A percentile compares a stretch with the other conserved stretches of the same genome.
phyloP scores from a whole-genome alignment of 1,140 invertebrate species.

The Microplitis mediator region DNA sequence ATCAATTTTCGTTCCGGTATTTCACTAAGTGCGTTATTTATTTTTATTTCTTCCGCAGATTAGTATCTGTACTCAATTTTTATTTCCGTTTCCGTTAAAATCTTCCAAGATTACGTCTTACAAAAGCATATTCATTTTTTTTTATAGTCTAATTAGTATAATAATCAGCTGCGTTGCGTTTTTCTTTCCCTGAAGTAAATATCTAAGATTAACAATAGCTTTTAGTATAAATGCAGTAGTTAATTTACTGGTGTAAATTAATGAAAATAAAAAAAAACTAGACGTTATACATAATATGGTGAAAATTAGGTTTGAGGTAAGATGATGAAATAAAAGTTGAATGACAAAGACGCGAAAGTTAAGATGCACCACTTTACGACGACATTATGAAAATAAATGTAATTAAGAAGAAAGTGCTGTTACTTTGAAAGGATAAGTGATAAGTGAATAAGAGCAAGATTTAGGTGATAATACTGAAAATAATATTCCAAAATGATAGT shows the following conservation, averaged over 20 bases:
- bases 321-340: neutral
- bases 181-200: too few species aligned
- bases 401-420: slow-evolving; percentile 24
- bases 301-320: neutral
- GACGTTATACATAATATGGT: neutral
- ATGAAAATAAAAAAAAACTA: neutral
- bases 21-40: too few species aligned
- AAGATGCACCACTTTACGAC: neutral
- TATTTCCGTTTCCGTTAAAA: too few species aligned
- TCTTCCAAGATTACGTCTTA: too few species aligned
- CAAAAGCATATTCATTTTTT: too few species aligned
- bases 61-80: too few species aligned
- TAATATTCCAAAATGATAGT: neutral
- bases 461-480: neutral
- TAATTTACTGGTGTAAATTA: neutral
- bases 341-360: neutral
- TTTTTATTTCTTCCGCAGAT: too few species aligned
- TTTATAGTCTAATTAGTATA: too few species aligned
- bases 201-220: too few species aligned
- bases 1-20: too few species aligned
- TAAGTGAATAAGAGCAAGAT: neutral
- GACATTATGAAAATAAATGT: slow-evolving; percentile 23
- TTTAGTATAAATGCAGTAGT: neutral
- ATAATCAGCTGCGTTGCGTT: too few species aligned
- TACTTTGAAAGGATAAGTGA: slow-evolving; percentile 6